Evolutionary conservation across 64 coral and sea anemone species (phyloP), one percentile per base, ranked within the genome.

Genomic region (Pocillopora damicornis): DNA sequence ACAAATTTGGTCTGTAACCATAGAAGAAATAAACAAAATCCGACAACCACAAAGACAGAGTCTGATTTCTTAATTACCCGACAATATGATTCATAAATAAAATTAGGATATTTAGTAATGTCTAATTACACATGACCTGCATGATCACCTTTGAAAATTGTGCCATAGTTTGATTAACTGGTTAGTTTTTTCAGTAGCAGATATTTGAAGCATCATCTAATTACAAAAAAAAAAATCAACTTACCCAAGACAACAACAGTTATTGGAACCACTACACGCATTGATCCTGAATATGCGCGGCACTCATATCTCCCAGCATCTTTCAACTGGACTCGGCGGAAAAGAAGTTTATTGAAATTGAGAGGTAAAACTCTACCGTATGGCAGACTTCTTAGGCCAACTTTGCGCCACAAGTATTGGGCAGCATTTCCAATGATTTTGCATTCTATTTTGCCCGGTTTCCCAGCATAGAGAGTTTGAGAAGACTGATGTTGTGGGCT

Each of bases 321-420:
- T 26, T 87, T 56, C 73, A 69, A 15, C 1, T 15, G 13, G 0
- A 96, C 94, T 13, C 62, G 25, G 25, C 18, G 89, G 77, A 93
- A 89, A 11, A 56, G 63, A 56, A 96, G 68, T 20, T 68, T 89
- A 42, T 96, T 87, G 68, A 66, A 83, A 20, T 92, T 26, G 15
- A 11, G 18, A 15, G 91, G 61, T 34, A 79, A 15, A 9, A 95
- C 30, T 74, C 94, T 92, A 14, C 61, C 37, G 1, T 13, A 30
- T 20, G 82, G 77, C 1, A 96, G 58, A 18, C n/a, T 37, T 13
- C 88, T 60, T 62, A 60, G 15, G 56, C 94, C 94, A 15, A 83
- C 36, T 73, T 96, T 96, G 37, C 73, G 76, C 94, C 94, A 96
- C 15, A 89, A 89, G n/a, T 93, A 87, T 58, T 96, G 94, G 36